Base-by-base conservation (phyloP, 92 coral and sea anemone species). In the Pocillopora meandrina region DNA sequence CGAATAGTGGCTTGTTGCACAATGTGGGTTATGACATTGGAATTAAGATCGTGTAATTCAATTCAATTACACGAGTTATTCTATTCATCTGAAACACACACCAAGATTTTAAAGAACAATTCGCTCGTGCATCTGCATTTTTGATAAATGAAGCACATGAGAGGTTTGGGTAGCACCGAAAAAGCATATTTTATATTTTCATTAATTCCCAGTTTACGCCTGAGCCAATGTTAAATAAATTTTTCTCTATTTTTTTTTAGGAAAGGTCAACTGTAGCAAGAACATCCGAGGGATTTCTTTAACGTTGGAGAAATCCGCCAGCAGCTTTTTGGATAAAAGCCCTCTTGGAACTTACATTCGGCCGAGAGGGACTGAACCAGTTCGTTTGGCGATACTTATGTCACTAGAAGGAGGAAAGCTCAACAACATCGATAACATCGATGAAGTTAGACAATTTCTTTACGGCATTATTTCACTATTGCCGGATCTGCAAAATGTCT, bases 371-470 rank as follows among this genome's bases (percentile, higher is more conserved):
- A 52, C 62, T 63, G 87, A 88, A 59, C 72, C 23, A 55, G 49
- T 83, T 49, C 72, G 62, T n/a, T 20, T 88, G 47, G 70, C 84
- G 70, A 72, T 93, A 57, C 79, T 84, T 65, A 74, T 86, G 60
- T 77, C 76, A 55, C 70, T 90, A 33, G 34, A 23, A 16, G 93
- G 96, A 56, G 90, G 95, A 10, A 86, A 63, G 63, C 86, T 81
- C 49, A 83, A 78, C 74, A 86, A 86, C 15, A 74, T 92, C 19
- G 59, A 70, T 26, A 86, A 86, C 75, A 57, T 12, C 15, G 35
- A 65, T 19, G 58, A 63, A 42, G 21, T 86, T 12, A 59, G 65
- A 57, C 78, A 65, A 11, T 21, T 60, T 35, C 85, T 78, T 9
- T 14, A 66, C 47, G 52, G 35, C 36, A 72, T 86, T 5, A 36